Percentiles rank a stretch among this genome's conserved stretches.
These are phyloP conservation scores for Saimiri boliviensis DNA, from an alignment of 2,113 vertebrate genomes.

Conservation along the genomic window DNA sequence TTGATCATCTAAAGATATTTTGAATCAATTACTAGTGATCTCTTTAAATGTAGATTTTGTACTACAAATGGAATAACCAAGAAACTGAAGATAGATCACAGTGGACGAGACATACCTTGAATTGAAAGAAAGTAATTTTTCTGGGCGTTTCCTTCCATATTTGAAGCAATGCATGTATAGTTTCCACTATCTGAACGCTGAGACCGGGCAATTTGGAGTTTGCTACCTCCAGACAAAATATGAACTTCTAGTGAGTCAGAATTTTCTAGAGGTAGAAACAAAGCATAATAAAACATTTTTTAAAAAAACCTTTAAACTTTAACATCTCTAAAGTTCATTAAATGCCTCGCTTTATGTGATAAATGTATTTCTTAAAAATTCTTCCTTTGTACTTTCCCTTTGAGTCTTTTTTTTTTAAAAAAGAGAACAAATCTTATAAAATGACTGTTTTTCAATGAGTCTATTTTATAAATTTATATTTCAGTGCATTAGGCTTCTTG, in stretches of 20 bases:
- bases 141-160: slow-evolving; percentile 90
- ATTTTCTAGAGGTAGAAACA: slow-evolving; percentile 85
- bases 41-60: neutral
- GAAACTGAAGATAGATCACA: neutral
- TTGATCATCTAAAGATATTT: neutral
- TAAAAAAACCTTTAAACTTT: neutral
- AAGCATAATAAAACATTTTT: slow-evolving; percentile 4
- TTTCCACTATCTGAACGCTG: slow-evolving; percentile 90
- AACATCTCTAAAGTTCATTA: neutral
- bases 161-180: slow-evolving; percentile 94
- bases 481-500: neutral
- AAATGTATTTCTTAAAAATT: neutral
- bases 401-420: neutral
- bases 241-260: slow-evolving; percentile 92
- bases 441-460: neutral
- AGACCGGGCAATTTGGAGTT: slow-evolving; percentile 93
- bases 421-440: neutral
- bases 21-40: neutral
- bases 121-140: slow-evolving; percentile 93
- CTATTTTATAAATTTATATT: neutral
- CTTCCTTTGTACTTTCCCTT: slow-evolving; percentile 3
- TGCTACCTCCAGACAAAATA: slow-evolving; percentile 94
- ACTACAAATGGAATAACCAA: neutral
- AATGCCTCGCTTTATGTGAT: neutral
- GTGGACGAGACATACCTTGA: slow-evolving; percentile 85